Percentiles rank a stretch among this genome's conserved stretches.
phyloP scores from a whole-genome alignment of 2,113 vertebrate genomes.

The Sciurus niger region DNA sequence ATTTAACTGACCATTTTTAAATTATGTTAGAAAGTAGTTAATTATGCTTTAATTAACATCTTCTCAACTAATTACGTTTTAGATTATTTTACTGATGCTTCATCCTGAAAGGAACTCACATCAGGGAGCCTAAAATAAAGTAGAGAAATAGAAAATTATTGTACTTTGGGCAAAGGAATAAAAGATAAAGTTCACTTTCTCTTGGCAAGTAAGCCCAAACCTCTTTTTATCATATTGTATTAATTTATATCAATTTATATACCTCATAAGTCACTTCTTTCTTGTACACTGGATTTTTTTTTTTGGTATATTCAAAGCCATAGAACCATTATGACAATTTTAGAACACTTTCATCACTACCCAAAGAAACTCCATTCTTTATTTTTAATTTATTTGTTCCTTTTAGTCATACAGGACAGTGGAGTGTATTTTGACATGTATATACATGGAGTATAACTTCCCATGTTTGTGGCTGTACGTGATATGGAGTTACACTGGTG shows the following conservation, averaged over 20 bases:
- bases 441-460: too few relatives aligned
- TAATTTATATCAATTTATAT: background rate
- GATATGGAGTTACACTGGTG: too few relatives aligned
- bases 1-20: conserved; percentile 12
- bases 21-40: conserved; percentile 10
- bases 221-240: background rate
- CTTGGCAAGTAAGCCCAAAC: fast-evolving
- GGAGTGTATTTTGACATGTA: too few relatives aligned
- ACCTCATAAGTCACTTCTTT: background rate
- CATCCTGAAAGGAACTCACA: background rate
- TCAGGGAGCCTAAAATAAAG: background rate
- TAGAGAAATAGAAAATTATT: background rate
- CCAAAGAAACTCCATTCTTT: background rate
- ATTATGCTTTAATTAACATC: background rate
- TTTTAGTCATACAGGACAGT: too few relatives aligned
- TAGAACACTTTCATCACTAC: background rate
- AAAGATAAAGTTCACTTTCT: background rate
- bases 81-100: background rate
- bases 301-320: background rate
- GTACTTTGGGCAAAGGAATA: background rate
- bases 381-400: too few relatives aligned
- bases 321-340: background rate
- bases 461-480: too few relatives aligned
- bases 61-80: background rate
- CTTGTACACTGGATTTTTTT: background rate